Base-by-base conservation (phyloP, 2,113 vertebrate genomes). In the Grammomys dolichurus region DNA sequence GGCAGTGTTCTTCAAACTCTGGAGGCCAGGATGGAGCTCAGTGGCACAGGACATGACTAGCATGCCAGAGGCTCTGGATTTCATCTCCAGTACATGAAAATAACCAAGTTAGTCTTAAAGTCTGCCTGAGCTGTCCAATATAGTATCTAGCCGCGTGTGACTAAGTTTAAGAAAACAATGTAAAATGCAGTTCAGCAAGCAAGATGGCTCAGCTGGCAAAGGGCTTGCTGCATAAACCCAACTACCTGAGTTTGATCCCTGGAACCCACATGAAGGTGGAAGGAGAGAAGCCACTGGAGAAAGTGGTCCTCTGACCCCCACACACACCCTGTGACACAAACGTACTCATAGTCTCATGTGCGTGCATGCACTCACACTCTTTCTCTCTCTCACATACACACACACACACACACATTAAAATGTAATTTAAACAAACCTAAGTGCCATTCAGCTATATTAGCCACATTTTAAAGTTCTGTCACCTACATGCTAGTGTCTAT, bases 91-190 rank as follows among this genome's bases (percentile, higher is more conserved):
- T 60, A n/a, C 33, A 36, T 10, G 63, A 65, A 67, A 17, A 63
- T 9, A 16, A 40, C 73, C 36, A 8, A 28, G 28, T 82, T 93
- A 90, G 46, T 54, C 31, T 88, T 46, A 90, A 84, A 92, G 63
- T 60, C 54, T 14, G 22, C 63, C 75, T 75, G 11, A 7, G 14
- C 13, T 33, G 9, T 46, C 40, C 60, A 86, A 31, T 5, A 36
- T 7, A 22, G 16, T 7, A 48, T 22, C 56, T 36, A 80, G 67
- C 67, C 70, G 56, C 5, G 1, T 56, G 40, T 22, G 69, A 60
- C 54, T 75, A 82, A 65, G 87, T 58, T 80, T 56, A 91, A 87
- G 69, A n/a, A 48, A 87, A 91, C 28, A 91, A 89, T 24, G 26
- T 84, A 81, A 90, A 87, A 70, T 33, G 5, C 19, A 87, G 85